A percentile compares a stretch with the other conserved stretches of the same genome.
Evolutionary conservation across 1,140 invertebrate species (phyloP).

Genomic region (Rhizoglyphus robini): DNA sequence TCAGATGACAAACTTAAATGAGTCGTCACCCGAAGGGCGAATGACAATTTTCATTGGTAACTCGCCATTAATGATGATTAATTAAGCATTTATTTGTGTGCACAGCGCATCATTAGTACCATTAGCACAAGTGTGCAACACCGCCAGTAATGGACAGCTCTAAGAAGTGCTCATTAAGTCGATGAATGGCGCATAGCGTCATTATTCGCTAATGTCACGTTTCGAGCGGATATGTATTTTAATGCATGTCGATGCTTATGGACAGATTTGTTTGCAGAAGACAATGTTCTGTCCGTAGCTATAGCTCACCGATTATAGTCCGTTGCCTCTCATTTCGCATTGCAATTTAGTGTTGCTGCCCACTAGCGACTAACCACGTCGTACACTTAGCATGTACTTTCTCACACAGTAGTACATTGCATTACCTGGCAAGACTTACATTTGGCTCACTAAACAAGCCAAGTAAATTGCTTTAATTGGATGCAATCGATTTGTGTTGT

Average conservation of each 20-base stretch:
- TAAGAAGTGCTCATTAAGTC: background rate
- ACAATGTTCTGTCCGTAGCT: background rate
- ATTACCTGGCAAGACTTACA: too few relatives aligned
- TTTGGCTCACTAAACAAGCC: too few relatives aligned
- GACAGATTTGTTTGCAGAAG: background rate
- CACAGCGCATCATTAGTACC: too few relatives aligned
- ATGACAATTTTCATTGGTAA: constrained; percentile 4
- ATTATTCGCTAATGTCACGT: constrained; percentile 7
- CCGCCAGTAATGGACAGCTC: background rate
- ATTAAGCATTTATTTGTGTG: background rate
- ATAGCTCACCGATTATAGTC: too few relatives aligned
- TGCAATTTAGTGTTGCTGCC: too few relatives aligned
- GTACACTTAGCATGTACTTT: too few relatives aligned
- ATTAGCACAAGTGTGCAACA: too few relatives aligned
- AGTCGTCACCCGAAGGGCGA: background rate
- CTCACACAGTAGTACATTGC: too few relatives aligned
- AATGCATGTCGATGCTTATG: background rate
- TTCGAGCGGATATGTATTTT: background rate
- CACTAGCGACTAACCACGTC: too few relatives aligned
- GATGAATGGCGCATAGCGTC: too few relatives aligned
- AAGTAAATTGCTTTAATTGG: background rate
- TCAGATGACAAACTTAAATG: background rate
- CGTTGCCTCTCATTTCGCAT: too few relatives aligned
- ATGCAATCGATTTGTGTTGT: background rate
- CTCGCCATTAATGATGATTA: background rate